Evolutionary conservation across 1,140 invertebrate species (phyloP).

Genomic region (Andrena cerasifolii): DNA sequence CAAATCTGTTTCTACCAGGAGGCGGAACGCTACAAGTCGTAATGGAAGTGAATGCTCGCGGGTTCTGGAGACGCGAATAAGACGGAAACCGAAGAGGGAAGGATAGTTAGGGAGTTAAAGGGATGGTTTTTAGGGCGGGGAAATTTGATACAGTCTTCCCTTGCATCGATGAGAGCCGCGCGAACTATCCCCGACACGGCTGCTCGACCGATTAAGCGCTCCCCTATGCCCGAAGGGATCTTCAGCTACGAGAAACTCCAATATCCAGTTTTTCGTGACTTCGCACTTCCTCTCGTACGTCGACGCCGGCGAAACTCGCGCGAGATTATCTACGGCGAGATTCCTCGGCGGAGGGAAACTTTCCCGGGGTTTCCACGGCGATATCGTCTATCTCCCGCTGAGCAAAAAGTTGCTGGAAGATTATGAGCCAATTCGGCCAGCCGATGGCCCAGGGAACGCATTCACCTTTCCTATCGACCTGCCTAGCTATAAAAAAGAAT

Average conservation of each 20-base stretch:
- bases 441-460: not conserved
- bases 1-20: too few relatives aligned
- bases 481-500: not conserved
- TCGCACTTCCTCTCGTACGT: constrained; percentile 10
- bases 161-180: too few relatives aligned
- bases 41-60: too few relatives aligned
- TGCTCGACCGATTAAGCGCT: not conserved
- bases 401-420: constrained; percentile 1
- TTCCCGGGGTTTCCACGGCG: not conserved
- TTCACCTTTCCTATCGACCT: not conserved
- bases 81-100: too few relatives aligned
- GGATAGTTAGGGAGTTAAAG: too few relatives aligned
- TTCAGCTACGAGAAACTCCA: not conserved
- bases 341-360: not conserved
- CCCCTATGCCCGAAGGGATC: not conserved
- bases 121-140: too few relatives aligned
- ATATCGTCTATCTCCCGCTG: not conserved
- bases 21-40: too few relatives aligned
- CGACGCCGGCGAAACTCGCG: not conserved
- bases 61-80: too few relatives aligned
- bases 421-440: constrained; percentile 7
- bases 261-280: constrained; percentile 4
- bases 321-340: constrained; percentile 15
- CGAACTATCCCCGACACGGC: too few relatives aligned
- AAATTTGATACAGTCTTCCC: too few relatives aligned